Evolutionary conservation across 64 coral and sea anemone genomes (phyloP), one percentile per base, ranked within the genome.

Genomic region (Actinia tenebrosa): DNA sequence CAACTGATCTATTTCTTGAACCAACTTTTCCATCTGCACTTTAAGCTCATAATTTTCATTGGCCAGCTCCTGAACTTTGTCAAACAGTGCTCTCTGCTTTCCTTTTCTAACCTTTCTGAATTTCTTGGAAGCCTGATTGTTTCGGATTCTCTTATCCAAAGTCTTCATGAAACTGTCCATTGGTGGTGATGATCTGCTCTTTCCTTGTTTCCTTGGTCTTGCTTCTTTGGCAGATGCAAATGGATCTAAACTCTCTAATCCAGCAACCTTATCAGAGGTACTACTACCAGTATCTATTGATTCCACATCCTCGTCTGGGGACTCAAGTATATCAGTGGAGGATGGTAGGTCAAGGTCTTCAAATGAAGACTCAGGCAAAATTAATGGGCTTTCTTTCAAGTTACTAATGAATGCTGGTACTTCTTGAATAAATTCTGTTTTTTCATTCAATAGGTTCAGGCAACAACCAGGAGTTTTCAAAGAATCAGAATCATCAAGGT

Each of bases 101-200:
- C 86, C 86, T 58, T 96, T 96, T 45, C 86, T 90, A n/a, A 71
- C 55, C 26, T 75, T 88, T 46, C 94, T 79, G 80, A 96, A 96
- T 81, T 96, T 96, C 53, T 89, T 93, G 11, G 94, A 96, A 50
- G 94, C 94, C 45, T 96, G 18, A 56, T 96, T 96, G 45, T 96
- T 96, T 53, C 94, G 84, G 1, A 85, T 83, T 71, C 94, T 90
- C 82, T 96, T 96, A 16, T 88, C 88, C 68, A 45, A 26, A 7
- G 56, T 53, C 83, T 93, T 92, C 60, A 89, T 30, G n/a, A 42
- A 75, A 42, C 69, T 75, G 69, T 42, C 69, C 5, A 75, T 75
- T 30, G 69, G 69, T 16, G 69, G 42, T 75, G 69, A 75, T 42
- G 26, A 42, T 42, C 25, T 75, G 2, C 26, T 42, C n/a, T 30